Conservation (phyloP, 2,113 vertebrate species). For the Sinocyclocheilus anshuiensis region DNA sequence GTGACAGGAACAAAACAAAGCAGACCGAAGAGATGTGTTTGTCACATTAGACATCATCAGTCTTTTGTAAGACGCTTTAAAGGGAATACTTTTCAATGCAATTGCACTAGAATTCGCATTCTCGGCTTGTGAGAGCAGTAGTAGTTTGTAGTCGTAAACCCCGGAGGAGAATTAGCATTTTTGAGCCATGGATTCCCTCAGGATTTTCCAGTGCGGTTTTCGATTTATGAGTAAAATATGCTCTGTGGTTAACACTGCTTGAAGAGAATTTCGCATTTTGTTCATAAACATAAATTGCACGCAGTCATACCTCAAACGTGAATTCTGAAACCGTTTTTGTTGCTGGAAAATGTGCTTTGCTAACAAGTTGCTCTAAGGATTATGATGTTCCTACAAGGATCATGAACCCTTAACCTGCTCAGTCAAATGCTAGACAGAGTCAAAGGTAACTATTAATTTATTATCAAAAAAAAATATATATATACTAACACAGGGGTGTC, state of each 20-base stretch:
- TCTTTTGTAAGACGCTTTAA: background rate
- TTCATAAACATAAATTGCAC: background rate
- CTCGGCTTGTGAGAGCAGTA: background rate
- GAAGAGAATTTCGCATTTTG: background rate
- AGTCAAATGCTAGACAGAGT: too few relatives aligned
- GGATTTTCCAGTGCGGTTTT: constrained; percentile 4
- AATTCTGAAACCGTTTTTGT: background rate
- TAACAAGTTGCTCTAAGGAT: too few relatives aligned
- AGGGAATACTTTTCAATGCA: background rate
- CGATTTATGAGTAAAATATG: constrained; percentile 15
- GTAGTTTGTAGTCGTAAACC: background rate
- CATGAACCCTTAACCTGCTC: background rate
- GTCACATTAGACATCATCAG: background rate
- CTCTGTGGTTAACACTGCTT: constrained; percentile 3
- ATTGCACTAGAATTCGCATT: background rate
- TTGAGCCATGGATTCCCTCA: background rate
- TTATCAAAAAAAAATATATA: too few relatives aligned
- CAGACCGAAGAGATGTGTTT: background rate
- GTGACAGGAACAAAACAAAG: constrained; percentile 24
- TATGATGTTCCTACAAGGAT: background rate
- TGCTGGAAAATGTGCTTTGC: background rate
- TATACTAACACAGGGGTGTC: too few relatives aligned
- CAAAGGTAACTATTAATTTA: too few relatives aligned
- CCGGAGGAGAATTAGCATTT: background rate
- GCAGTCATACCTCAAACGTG: background rate